Evolutionary conservation across 2,797 vertebrate genomes (phyloP).

Genomic region (Sebastes matsubarae): DNA sequence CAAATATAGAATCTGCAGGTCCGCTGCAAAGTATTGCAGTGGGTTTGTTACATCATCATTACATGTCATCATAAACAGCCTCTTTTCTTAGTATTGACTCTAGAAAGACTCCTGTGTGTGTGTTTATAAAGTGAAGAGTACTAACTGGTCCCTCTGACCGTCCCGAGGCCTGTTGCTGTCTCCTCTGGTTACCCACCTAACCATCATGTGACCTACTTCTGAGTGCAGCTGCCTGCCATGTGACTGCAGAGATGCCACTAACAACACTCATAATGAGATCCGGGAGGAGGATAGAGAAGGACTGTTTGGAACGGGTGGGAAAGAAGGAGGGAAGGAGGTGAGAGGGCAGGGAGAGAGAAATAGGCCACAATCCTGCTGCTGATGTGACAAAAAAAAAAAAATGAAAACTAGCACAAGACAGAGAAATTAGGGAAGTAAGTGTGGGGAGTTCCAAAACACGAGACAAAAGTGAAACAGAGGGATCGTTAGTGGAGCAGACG

Average conservation of each 20-base stretch:
- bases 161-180: slow-evolving; percentile 39
- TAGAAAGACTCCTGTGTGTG: neutral
- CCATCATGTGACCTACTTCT: slow-evolving; percentile 77
- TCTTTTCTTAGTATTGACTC: neutral
- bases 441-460: slow-evolving; percentile 16
- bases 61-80: neutral
- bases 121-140: slow-evolving; percentile 1
- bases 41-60: neutral
- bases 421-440: slow-evolving; percentile 22
- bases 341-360: neutral
- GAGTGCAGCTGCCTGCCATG: slow-evolving; percentile 74
- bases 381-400: slow-evolving; percentile 3
- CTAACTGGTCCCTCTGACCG: slow-evolving; percentile 9
- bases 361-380: neutral
- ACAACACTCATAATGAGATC: slow-evolving; percentile 58
- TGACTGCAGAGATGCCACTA: slow-evolving; percentile 69
- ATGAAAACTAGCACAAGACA: neutral
- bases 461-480: neutral
- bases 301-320: slow-evolving; percentile 32
- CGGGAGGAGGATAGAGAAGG: slow-evolving; percentile 52
- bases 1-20: no score
- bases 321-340: slow-evolving; percentile 2
- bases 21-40: no score
- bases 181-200: slow-evolving; percentile 61
- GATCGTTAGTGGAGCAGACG: slow-evolving; percentile 11